Evolutionary conservation across 2,797 vertebrate species (phyloP).

Genomic region (Leuciscus waleckii): DNA sequence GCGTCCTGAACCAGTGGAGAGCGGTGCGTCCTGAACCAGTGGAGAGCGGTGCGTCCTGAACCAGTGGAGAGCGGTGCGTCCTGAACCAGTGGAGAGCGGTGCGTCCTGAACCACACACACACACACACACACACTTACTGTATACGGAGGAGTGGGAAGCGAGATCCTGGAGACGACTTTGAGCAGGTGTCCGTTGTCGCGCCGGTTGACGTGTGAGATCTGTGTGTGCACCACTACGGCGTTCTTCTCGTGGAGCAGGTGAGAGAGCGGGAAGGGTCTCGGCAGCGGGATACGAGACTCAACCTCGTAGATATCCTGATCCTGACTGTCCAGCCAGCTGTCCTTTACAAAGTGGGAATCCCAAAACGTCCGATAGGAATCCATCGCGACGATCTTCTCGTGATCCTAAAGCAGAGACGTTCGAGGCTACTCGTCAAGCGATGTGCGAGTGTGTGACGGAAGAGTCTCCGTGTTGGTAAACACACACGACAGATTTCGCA

Average conservation of each 20-base stretch:
- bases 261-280: constrained; percentile 85
- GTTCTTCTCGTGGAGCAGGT: constrained; percentile 86
- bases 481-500: neutral
- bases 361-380: constrained; percentile 87
- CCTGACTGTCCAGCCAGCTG: constrained; percentile 85
- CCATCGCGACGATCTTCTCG: constrained; percentile 76
- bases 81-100: too few relatives aligned
- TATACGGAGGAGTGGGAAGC: constrained; percentile 94
- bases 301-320: constrained; percentile 91
- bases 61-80: too few relatives aligned
- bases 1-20: too few relatives aligned
- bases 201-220: constrained; percentile 88
- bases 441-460: neutral
- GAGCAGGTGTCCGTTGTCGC: constrained; percentile 87
- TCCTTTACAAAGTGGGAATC: constrained; percentile 75
- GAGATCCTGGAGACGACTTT: constrained; percentile 96
- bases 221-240: constrained; percentile 91
- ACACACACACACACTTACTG: constrained; percentile 84
- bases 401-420: neutral
- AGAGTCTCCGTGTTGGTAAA: neutral
- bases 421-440: neutral
- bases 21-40: too few relatives aligned
- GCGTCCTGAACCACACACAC: too few relatives aligned
- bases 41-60: too few relatives aligned
- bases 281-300: constrained; percentile 94